Base-by-base conservation (phyloP, 2,113 vertebrate genomes). In the Ceyx margarethae region DNA sequence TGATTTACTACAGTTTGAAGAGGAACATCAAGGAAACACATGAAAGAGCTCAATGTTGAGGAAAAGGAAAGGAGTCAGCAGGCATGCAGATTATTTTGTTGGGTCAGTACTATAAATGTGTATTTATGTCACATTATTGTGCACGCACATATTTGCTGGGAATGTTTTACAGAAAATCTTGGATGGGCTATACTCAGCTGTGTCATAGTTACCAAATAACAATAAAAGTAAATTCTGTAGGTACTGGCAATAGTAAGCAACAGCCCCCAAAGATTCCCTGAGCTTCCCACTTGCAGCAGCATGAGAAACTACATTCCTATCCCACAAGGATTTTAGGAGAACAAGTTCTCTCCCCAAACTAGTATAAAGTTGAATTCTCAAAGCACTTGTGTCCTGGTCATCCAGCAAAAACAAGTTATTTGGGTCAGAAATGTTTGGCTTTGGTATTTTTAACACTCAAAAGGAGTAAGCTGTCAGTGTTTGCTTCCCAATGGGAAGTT, bases 241-340 rank as follows among this genome's bases (percentile, higher is more conserved):
- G 75, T 93, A 71, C 21, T 81, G 75, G 17, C 84, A 90, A 46
- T 87, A 87, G 81, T 31, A 56, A 89, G 74, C 84, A 94, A 21
- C 89, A 85, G 25, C 92, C 86, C 89, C 82, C 82, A 53, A 94
- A 71, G 68, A 77, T 82, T 92, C 89, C 79, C 95, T 1, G 3
- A 53, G 62, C 88, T 90, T 94, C 95, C 96, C 81, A 89, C 84
- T 93, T 94, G 83, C 64, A 94, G 65, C 82, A 94, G 90, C 88
- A 77, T 57, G 80, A 95, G 88, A 91, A 95, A 84, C 48, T 64
- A 45, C 91, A 89, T 94, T 95, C 91, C 85, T 75, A 92, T 85
- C 91, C 93, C 95, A 95, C 91, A 85, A 82, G 72, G 87, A 56
- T 86, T 87, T 87, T 43, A 81, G 78, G 77, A 72, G 91, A 81